Evolutionary conservation across 92 coral and sea anemone species (phyloP), one percentile per base, ranked within the genome.

Genomic region (Micromussa lordhowensis): DNA sequence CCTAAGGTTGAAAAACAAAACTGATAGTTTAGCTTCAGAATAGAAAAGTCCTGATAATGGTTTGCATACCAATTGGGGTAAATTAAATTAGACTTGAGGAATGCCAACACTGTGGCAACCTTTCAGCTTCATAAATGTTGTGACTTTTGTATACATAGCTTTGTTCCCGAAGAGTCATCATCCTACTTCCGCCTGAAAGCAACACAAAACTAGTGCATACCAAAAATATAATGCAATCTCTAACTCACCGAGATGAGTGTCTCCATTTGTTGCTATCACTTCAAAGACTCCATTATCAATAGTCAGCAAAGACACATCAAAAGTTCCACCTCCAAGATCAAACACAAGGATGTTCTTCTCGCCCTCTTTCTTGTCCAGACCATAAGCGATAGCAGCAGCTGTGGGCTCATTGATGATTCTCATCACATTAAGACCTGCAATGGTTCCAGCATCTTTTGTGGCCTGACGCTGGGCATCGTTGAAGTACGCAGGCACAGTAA

Each of bases 401-500:
- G 99, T 96, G 53, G 99, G 99, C 81, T 96, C 99, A 63, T 96
- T 96, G 89, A 96, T 96, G 92, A 96, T 96, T 69, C 99, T 94
- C 99, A 96, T 96, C 32, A 96, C 99, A 80, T 55, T 92, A 19
- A 96, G 86, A 59, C 99, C 99, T 55, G 99, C 95, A 89, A 96
- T 96, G 87, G 94, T 93, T 49, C 99, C 99, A 59, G 99, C 99
- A 86, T 96, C 99, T 83, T 96, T 96, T 57, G 99, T 96, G 26
- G 99, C 99, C 82, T 94, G 99, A 64, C 99, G 96, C 90, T 96
- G 99, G 28, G 99, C 99, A 89, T 96, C 99, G 48, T 96, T 96
- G 93, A 96, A 96, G 90, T 96, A 96, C 44, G 99, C 99, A 68
- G 99, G 99, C 35, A 96, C 99, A 31, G 99, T 96, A 78, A 96